phyloP scores from a whole-genome alignment of 2,797 vertebrate genomes.

The Acanthurus tractus region DNA sequence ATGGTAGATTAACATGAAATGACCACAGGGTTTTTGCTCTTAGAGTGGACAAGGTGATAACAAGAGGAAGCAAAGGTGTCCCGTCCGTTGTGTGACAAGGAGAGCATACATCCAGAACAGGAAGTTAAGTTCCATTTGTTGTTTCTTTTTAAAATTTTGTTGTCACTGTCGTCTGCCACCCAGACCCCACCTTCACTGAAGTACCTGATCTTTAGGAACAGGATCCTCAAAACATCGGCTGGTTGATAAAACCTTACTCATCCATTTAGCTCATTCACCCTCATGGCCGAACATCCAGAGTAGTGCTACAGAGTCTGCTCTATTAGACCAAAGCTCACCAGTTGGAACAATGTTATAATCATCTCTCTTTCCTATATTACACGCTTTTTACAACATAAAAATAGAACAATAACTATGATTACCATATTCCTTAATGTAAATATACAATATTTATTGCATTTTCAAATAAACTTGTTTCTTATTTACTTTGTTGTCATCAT shows the following conservation, averaged over 20 bases:
- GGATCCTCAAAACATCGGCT: slow-evolving; percentile 26
- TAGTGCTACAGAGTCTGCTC: slow-evolving; percentile 53
- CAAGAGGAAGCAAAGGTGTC: slow-evolving; percentile 30
- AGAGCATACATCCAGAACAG: slow-evolving; percentile 39
- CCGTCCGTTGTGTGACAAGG: slow-evolving; percentile 37
- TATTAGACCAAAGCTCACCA: slow-evolving; percentile 63
- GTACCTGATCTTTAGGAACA: slow-evolving; percentile 2
- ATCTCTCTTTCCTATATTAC: slow-evolving; percentile 83
- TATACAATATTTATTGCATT: slow-evolving; percentile 87
- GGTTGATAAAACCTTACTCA: slow-evolving; percentile 37
- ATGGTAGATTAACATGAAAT: slow-evolving; percentile 78
- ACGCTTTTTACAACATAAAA: slow-evolving; percentile 90
- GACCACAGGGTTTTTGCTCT: slow-evolving; percentile 59
- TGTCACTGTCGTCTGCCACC: background rate
- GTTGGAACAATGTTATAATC: slow-evolving; percentile 67
- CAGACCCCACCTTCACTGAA: background rate
- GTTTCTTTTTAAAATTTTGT: background rate
- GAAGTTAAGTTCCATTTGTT: slow-evolving; percentile 10
- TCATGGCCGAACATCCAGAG: slow-evolving; percentile 51
- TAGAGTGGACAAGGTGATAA: slow-evolving; percentile 46
- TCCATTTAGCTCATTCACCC: slow-evolving; percentile 40
- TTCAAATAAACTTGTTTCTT: slow-evolving; percentile 77
- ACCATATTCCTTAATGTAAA: slow-evolving; percentile 84
- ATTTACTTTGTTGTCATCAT: slow-evolving; percentile 68
- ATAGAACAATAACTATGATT: slow-evolving; percentile 89